Conservation (phyloP, 2,888 invertebrate species). For the Netelia inedita region DNA sequence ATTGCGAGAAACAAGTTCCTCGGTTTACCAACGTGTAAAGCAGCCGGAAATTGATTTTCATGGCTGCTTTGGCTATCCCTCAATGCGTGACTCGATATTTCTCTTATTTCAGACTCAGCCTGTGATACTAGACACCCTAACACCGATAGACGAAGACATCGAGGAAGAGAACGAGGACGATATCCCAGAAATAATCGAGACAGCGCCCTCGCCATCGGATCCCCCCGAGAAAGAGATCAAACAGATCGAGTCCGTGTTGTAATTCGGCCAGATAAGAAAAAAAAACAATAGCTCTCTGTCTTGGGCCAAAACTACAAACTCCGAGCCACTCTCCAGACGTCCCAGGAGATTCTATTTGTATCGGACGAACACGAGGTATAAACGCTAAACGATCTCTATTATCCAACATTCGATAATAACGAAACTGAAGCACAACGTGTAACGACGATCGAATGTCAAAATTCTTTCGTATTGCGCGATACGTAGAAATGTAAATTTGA, state of each 20-base stretch:
- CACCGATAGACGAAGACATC: slow-evolving; percentile 92
- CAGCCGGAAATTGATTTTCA: too few relatives aligned
- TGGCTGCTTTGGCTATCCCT: too few relatives aligned
- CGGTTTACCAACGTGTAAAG: too few relatives aligned
- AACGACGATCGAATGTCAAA: background rate
- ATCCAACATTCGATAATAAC: slow-evolving; percentile 47
- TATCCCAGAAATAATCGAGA: slow-evolving; percentile 92
- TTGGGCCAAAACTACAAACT: slow-evolving; percentile 74
- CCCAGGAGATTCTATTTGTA: slow-evolving; percentile 64
- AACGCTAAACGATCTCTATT: slow-evolving; percentile 7
- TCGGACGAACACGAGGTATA: slow-evolving; percentile 36
- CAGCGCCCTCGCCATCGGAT: slow-evolving; percentile 87
- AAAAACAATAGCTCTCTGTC: slow-evolving; percentile 23
- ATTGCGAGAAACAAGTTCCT: too few relatives aligned
- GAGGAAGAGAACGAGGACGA: slow-evolving; percentile 91
- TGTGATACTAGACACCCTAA: slow-evolving; percentile 90
- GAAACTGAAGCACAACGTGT: slow-evolving; percentile 58
- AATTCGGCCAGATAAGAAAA: slow-evolving; percentile 76
- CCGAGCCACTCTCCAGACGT: slow-evolving; percentile 83
- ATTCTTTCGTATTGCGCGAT: background rate
- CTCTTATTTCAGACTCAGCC: slow-evolving; percentile 86
- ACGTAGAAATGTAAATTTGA: background rate
- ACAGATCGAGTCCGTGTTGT: slow-evolving; percentile 92
- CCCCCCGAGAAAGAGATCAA: slow-evolving; percentile 87
- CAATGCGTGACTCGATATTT: too few relatives aligned